Percentiles rank a stretch among this genome's conserved stretches.
These are phyloP conservation scores for Nomada fabriciana DNA, from an alignment of 2,888 invertebrate species.

Conservation along the genomic window DNA sequence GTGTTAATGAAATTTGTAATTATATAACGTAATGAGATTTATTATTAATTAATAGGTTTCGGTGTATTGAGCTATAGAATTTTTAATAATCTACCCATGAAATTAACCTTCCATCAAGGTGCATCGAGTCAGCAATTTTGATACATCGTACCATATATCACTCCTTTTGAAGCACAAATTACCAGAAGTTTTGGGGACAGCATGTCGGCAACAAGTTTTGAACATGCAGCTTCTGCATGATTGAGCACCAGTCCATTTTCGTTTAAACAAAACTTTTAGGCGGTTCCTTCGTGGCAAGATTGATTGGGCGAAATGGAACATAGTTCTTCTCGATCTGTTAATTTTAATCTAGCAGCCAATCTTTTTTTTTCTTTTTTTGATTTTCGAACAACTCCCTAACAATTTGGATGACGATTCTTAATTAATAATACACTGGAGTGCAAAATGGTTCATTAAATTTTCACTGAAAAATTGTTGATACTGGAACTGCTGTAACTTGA, in stretches of 20 bases:
- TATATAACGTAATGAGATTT: too few relatives aligned
- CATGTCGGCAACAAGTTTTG: slow-evolving; percentile 22
- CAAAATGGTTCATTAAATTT: too few relatives aligned
- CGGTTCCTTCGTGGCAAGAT: slow-evolving; percentile 26
- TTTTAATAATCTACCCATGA: too few relatives aligned
- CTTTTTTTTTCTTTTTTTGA: not conserved
- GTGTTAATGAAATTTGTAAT: too few relatives aligned
- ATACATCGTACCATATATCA: slow-evolving; percentile 11
- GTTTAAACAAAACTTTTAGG: slow-evolving; percentile 22
- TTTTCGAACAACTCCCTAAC: not conserved
- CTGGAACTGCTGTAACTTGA: too few relatives aligned
- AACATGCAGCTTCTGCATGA: slow-evolving; percentile 26
- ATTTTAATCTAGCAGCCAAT: not conserved
- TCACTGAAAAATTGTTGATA: too few relatives aligned
- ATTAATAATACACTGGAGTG: too few relatives aligned
- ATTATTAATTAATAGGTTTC: too few relatives aligned
- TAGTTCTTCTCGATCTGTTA: slow-evolving; percentile 4
- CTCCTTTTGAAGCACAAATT: not conserved
- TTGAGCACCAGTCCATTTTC: slow-evolving; percentile 38
- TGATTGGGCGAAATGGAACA: not conserved
- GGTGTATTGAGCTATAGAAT: too few relatives aligned
- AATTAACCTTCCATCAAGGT: too few relatives aligned
- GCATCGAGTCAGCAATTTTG: too few relatives aligned
- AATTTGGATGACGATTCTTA: too few relatives aligned
- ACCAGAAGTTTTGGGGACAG: slow-evolving; percentile 25